Conservation (phyloP, 2,113 vertebrate genomes). For the Limanda limanda region DNA sequence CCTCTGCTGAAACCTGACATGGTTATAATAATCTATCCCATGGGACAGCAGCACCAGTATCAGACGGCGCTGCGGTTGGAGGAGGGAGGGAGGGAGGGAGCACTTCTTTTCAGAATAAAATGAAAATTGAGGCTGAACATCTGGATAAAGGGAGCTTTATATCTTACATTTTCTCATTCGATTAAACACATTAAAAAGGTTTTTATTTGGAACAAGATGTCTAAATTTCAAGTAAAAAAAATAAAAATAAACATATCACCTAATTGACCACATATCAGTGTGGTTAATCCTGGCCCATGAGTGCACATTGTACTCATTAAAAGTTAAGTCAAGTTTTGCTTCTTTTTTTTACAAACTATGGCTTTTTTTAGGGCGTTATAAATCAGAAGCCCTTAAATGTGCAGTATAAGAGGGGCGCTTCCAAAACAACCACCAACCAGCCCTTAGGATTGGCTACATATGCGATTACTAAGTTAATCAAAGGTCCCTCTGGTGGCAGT, state of each 20-base stretch:
- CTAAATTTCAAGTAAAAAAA: constrained; percentile 49
- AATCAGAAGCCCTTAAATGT: constrained; percentile 52
- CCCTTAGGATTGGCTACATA: constrained; percentile 41
- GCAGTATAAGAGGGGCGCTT: constrained; percentile 10
- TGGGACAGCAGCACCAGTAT: constrained; percentile 29
- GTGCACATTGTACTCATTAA: constrained; percentile 22
- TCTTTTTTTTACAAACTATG: constrained; percentile 41
- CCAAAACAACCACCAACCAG: constrained; percentile 4
- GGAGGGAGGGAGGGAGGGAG: constrained; percentile 22
- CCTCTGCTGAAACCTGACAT: constrained; percentile 54
- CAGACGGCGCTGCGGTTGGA: neutral
- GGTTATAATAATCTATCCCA: constrained; percentile 47
- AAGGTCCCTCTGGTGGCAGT: constrained; percentile 39
- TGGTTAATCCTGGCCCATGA: neutral
- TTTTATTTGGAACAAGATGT: constrained; percentile 28
- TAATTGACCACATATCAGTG: constrained; percentile 26
- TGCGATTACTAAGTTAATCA: constrained; percentile 34
- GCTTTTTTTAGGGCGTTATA: constrained; percentile 51
- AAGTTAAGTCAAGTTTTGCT: constrained; percentile 15
- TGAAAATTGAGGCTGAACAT: constrained; percentile 49
- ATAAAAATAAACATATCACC: constrained; percentile 17
- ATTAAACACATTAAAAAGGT: constrained; percentile 42
- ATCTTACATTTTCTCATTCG: constrained; percentile 29
- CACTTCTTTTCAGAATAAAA: constrained; percentile 43
- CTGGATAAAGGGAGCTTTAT: constrained; percentile 46